phyloP scores from a whole-genome alignment of 1,140 invertebrate genomes.

The Dendroctonus ponderosae region DNA sequence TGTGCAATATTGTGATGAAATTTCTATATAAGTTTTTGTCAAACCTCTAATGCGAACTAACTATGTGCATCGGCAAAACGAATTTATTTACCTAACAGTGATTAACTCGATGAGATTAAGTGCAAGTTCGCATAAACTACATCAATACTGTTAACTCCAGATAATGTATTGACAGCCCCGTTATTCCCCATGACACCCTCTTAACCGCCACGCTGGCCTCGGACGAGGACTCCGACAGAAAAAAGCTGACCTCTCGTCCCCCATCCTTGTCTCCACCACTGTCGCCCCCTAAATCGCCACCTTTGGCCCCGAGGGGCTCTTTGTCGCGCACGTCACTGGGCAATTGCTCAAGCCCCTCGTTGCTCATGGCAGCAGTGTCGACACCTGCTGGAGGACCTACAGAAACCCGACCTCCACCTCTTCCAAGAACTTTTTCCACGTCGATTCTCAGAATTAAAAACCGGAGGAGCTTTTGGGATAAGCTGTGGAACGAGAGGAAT shows the following conservation, averaged over 20 bases:
- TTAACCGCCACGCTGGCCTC: slow-evolving; percentile 42
- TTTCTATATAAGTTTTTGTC: too few species aligned
- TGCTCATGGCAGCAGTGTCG: slow-evolving; percentile 56
- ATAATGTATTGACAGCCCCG: neutral
- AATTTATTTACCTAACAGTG: too few species aligned
- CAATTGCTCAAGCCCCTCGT: slow-evolving; percentile 54
- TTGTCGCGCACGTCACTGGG: slow-evolving; percentile 47
- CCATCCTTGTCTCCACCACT: slow-evolving; percentile 41
- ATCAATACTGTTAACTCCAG: neutral
- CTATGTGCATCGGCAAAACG: too few species aligned
- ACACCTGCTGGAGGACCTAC: slow-evolving; percentile 40
- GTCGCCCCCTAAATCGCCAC: slow-evolving; percentile 41
- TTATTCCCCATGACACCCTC: neutral
- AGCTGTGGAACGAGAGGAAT: slow-evolving; percentile 69
- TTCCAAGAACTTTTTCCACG: slow-evolving; percentile 75
- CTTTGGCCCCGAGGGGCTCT: slow-evolving; percentile 43
- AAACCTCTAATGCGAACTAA: too few species aligned
- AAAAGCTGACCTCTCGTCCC: slow-evolving; percentile 32
- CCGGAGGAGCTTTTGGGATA: slow-evolving; percentile 76
- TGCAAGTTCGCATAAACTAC: too few species aligned
- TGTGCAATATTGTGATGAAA: slow-evolving; percentile 6
- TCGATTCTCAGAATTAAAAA: slow-evolving; percentile 71
- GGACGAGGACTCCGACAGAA: slow-evolving; percentile 21
- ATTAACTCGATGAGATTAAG: too few species aligned
- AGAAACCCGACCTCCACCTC: slow-evolving; percentile 50